Evolutionary conservation across 1,140 invertebrate genomes (phyloP).

Genomic region (Episyrphus balteatus): DNA sequence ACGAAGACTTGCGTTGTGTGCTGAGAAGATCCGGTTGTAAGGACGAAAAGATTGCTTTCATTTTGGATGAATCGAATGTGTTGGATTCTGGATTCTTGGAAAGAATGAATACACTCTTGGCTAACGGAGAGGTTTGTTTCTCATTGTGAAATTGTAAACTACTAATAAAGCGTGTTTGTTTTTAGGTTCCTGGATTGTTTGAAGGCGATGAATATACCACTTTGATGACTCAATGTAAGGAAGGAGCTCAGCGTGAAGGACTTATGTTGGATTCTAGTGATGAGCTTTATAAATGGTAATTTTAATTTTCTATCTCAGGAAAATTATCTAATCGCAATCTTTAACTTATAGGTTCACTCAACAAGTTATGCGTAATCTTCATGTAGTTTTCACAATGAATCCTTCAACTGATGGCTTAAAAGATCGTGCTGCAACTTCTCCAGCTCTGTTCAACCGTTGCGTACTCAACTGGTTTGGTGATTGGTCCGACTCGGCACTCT

Average conservation of each 20-base stretch:
- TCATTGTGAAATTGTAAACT: not conserved
- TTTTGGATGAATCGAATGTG: constrained; percentile 98
- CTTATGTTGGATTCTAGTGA: constrained; percentile 97
- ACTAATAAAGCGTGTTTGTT: too few species aligned
- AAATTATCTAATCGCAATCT: not conserved
- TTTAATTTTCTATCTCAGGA: constrained; percentile 3
- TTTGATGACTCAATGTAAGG: constrained; percentile 99
- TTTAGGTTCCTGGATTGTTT: constrained; percentile 62
- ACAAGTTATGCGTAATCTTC: constrained; percentile 97
- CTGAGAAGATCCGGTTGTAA: constrained; percentile 90
- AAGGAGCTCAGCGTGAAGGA: constrained; percentile 94
- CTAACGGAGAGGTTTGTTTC: constrained; percentile 77
- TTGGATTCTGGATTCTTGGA: constrained; percentile 97
- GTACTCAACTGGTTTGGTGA: constrained; percentile 99
- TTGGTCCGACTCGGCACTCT: constrained; percentile 95
- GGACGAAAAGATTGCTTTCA: constrained; percentile 98
- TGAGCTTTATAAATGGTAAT: constrained; percentile 88
- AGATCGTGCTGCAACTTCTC: constrained; percentile 95
- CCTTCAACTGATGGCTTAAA: constrained; percentile 96
- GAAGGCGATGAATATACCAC: constrained; percentile 97
- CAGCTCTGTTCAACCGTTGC: constrained; percentile 97
- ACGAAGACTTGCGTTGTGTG: constrained; percentile 93
- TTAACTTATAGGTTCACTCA: constrained; percentile 63
- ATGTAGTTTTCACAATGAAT: constrained; percentile 99
- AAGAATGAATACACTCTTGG: constrained; percentile 96